These are phyloP conservation scores for Leptopilina drosophilae DNA, from an alignment of 2,888 invertebrate species.

Conservation along the genomic window DNA sequence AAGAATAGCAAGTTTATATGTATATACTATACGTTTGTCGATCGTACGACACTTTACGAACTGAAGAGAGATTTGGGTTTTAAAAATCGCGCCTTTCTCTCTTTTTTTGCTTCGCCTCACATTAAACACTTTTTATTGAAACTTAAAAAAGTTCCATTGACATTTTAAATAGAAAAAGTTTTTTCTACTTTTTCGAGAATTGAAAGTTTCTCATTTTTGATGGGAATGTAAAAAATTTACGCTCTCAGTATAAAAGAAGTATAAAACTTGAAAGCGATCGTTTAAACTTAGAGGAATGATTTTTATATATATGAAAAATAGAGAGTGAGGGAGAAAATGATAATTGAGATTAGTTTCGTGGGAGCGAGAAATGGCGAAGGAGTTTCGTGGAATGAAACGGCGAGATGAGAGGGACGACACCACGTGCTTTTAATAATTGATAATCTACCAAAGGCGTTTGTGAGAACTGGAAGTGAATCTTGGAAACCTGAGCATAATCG, in stretches of 20 bases:
- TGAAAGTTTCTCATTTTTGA: neutral
- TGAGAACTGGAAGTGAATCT: slow-evolving; percentile 67
- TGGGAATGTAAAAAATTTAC: too few species aligned
- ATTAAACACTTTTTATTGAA: neutral
- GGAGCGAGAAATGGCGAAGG: slow-evolving; percentile 57
- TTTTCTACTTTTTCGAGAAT: neutral
- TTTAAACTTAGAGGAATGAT: neutral
- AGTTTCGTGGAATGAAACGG: slow-evolving; percentile 69
- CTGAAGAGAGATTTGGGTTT: slow-evolving; percentile 27
- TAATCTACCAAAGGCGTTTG: slow-evolving; percentile 67
- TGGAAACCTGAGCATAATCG: slow-evolving; percentile 69
- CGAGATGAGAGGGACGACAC: slow-evolving; percentile 67
- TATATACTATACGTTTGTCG: neutral
- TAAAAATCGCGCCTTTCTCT: neutral
- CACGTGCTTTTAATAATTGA: slow-evolving; percentile 75
- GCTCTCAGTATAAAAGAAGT: too few species aligned
- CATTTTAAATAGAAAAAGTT: neutral
- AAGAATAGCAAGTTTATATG: slow-evolving; percentile 51
- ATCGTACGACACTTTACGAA: slow-evolving; percentile 47
- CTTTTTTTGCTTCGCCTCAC: neutral
- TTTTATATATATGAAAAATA: slow-evolving; percentile 17
- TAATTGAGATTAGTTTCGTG: slow-evolving; percentile 59
- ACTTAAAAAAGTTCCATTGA: too few species aligned
- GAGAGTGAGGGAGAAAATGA: slow-evolving; percentile 33
- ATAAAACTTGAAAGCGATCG: too few species aligned